Evolutionary conservation across 2,797 vertebrate genomes (phyloP), one percentile per base, ranked within the genome.

Genomic region (Acropternis orthonyx): DNA sequence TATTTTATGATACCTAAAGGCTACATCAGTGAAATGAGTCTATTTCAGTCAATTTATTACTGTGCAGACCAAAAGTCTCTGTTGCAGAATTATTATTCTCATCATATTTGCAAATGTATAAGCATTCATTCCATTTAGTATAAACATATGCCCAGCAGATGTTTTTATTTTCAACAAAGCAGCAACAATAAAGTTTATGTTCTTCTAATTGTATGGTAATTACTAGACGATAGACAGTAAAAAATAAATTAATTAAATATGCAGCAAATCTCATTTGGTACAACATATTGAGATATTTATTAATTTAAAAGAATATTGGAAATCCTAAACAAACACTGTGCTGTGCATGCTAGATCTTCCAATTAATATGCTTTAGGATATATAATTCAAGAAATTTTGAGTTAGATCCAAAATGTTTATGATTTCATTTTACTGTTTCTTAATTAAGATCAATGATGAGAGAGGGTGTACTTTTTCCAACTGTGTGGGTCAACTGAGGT

Each of bases 141-240:
- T 79, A 96, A 97, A 94, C 93, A 85, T 97, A 96, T 98, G 97
- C 90, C 79, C 78, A 93, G 73, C 98, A 98, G 96, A 98, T 98
- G 97, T 96, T 97, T 97, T 92, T 96, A 84, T 97, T 97, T 97
- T 96, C 94, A 89, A 58, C 86, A 97, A 96, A 97, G 87, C 93
- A 97, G 80, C 89, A 97, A 88, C 95, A 97, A 94, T 97, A 94
- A 97, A 96, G 71, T 95, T 97, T 96, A 97, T 96, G 63, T 96
- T 97, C 71, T 95, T 97, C 97, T 97, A 97, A 98, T 98, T 98
- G 75, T 95, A 85, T 88, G 71, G 62, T 97, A 97, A 98, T 98
- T 98, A 94, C 93, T 92, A 94, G 91, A 96, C 96, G 92, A 92
- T 95, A 96, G 93, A 36, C 74, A 93, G 36, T 96, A 86, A 97